Conservation (phyloP, 2,113 vertebrate genomes). For the Lophochroa leadbeateri region DNA sequence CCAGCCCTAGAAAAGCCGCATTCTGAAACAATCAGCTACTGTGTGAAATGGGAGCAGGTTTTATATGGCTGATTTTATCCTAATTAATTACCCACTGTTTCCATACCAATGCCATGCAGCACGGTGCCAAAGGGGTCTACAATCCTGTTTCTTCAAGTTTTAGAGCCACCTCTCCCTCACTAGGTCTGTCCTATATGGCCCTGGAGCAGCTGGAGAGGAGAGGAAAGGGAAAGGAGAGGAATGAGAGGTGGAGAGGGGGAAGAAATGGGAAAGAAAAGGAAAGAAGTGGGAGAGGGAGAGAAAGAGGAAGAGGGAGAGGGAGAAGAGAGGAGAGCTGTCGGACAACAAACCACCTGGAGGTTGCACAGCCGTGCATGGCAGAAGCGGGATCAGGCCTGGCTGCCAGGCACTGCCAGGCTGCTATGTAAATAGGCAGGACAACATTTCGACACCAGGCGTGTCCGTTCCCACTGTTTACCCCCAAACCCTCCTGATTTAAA, state of each 20-base stretch:
- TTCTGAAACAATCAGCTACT: neutral
- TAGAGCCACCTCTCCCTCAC: neutral
- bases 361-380: neutral
- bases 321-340: accelerated
- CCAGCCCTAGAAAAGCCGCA: neutral
- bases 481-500: neutral
- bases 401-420: neutral
- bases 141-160: neutral
- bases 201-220: too few species aligned
- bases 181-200: neutral
- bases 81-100: neutral
- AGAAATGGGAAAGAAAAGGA: too few species aligned
- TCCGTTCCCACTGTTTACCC: neutral
- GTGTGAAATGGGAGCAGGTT: accelerated
- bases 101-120: neutral
- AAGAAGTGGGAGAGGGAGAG: neutral
- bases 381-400: neutral
- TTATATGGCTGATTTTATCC: neutral
- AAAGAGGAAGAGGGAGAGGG: too few species aligned
- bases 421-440: neutral
- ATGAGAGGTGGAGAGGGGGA: too few species aligned
- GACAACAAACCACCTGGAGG: neutral
- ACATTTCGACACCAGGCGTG: neutral
- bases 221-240: neutral
- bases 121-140: accelerated